phyloP scores from a whole-genome alignment of 1,140 invertebrate genomes.

The Musca domestica region DNA sequence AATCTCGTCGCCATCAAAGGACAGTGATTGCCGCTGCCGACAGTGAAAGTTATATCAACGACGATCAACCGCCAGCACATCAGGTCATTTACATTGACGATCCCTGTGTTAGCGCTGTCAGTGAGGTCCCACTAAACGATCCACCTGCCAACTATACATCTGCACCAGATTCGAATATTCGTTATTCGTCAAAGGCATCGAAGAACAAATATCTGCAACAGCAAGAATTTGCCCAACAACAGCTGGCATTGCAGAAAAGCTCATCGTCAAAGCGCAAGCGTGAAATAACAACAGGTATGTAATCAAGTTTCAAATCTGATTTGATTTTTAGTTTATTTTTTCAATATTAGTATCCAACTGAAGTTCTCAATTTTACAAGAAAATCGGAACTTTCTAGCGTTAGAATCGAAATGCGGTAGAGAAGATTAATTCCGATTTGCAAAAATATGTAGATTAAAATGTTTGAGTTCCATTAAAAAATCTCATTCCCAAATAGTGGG shows the following conservation, averaged over 20 bases:
- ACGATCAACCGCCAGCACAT: neutral
- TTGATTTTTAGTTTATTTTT: neutral
- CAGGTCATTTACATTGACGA: conserved; percentile 27
- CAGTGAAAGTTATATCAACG: conserved; percentile 7
- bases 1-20: neutral
- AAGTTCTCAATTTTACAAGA: too few relatives aligned
- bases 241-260: conserved; percentile 8
- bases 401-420: too few relatives aligned
- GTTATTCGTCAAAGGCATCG: conserved; percentile 6
- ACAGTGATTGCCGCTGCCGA: conserved; percentile 1
- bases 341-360: too few relatives aligned
- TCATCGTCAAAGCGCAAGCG: conserved; percentile 24
- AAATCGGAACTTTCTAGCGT: too few relatives aligned
- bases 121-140: neutral
- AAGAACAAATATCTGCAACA: conserved; percentile 20
- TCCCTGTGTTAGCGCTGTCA: neutral
- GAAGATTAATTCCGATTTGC: too few relatives aligned
- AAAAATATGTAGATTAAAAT: too few relatives aligned
- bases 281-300: conserved; percentile 19
- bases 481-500: too few relatives aligned
- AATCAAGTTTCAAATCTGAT: too few relatives aligned
- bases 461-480: too few relatives aligned
- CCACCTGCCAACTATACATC: neutral
- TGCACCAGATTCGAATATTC: neutral
- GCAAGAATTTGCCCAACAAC: conserved; percentile 13